Evolutionary conservation across 2,888 invertebrate species (phyloP).

Genomic region (Rhynchonema sp.): DNA sequence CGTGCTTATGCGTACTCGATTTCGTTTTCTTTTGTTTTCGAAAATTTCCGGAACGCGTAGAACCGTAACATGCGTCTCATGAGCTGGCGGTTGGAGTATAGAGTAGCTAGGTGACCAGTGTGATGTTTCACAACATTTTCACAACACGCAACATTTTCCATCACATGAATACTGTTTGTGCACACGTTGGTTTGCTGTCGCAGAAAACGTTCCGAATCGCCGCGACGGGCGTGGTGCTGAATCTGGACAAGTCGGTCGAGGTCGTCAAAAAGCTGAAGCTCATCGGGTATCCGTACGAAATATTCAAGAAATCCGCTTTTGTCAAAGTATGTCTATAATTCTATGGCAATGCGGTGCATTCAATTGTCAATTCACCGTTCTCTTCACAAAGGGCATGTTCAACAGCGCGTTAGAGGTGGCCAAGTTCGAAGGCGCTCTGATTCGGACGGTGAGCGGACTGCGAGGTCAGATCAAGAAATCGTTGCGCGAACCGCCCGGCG

Average conservation of each 20-base stretch:
- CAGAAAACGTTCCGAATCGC: slow-evolving; percentile 57
- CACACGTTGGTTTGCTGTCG: background rate
- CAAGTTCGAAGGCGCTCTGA: slow-evolving; percentile 82
- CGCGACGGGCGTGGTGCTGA: slow-evolving; percentile 83
- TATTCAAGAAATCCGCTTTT: slow-evolving; percentile 92
- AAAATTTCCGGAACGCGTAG: too few species aligned
- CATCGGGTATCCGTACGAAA: slow-evolving; percentile 75
- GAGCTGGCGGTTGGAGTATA: too few species aligned
- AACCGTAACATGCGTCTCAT: too few species aligned
- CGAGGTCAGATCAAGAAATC: slow-evolving; percentile 92
- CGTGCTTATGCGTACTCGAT: too few species aligned
- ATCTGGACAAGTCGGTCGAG: slow-evolving; percentile 76
- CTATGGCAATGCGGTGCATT: background rate
- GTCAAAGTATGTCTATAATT: slow-evolving; percentile 38
- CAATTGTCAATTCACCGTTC: background rate
- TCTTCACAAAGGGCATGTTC: slow-evolving; percentile 59
- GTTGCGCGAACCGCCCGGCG: slow-evolving; percentile 52
- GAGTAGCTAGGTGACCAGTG: too few species aligned
- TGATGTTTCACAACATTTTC: too few species aligned
- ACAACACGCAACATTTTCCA: too few species aligned
- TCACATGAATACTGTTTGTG: too few species aligned
- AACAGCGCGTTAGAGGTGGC: slow-evolving; percentile 76
- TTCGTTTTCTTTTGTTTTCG: too few species aligned
- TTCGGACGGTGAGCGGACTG: slow-evolving; percentile 76
- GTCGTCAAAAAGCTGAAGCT: slow-evolving; percentile 92